Conservation (phyloP, 2,888 invertebrate species). For the Lepidochitona cinerea region DNA sequence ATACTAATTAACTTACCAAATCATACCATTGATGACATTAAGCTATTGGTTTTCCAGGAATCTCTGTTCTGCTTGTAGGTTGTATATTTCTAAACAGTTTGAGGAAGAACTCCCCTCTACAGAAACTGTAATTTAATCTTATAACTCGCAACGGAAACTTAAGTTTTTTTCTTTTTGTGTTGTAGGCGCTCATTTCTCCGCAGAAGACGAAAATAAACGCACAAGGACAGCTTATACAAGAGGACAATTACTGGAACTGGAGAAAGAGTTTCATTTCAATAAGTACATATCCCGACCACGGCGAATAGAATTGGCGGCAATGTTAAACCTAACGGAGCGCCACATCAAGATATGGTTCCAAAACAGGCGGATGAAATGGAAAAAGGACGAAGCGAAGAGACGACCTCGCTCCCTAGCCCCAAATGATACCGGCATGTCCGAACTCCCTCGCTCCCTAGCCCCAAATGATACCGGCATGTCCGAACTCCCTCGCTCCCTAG, state of each 20-base stretch:
- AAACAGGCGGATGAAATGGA: constrained; percentile 69
- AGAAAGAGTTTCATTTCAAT: constrained; percentile 99
- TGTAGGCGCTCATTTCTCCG: constrained; percentile 64
- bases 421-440: constrained; percentile 19
- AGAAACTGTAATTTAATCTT: too few relatives aligned
- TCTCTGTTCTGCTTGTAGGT: too few relatives aligned
- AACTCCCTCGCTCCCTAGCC: constrained; percentile 51
- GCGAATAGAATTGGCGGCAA: constrained; percentile 97
- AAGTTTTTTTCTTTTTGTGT: constrained; percentile 15
- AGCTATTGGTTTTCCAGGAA: too few relatives aligned
- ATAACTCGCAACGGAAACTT: too few relatives aligned
- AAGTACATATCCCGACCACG: constrained; percentile 97
- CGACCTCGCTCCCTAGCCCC: constrained; percentile 51
- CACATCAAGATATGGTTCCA: constrained; percentile 80
- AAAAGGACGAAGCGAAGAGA: constrained; percentile 68
- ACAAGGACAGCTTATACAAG: constrained; percentile 97
- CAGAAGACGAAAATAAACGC: constrained; percentile 75
- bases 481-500: constrained; percentile 50
- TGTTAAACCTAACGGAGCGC: constrained; percentile 94
- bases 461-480: constrained; percentile 21
- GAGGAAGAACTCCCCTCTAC: too few relatives aligned
- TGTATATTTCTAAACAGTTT: too few relatives aligned
- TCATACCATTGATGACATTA: too few relatives aligned
- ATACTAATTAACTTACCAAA: too few relatives aligned
- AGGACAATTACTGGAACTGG: constrained; percentile 96